These are phyloP conservation scores for Autographa gamma DNA, from an alignment of 2,888 invertebrate species.

Conservation along the genomic window DNA sequence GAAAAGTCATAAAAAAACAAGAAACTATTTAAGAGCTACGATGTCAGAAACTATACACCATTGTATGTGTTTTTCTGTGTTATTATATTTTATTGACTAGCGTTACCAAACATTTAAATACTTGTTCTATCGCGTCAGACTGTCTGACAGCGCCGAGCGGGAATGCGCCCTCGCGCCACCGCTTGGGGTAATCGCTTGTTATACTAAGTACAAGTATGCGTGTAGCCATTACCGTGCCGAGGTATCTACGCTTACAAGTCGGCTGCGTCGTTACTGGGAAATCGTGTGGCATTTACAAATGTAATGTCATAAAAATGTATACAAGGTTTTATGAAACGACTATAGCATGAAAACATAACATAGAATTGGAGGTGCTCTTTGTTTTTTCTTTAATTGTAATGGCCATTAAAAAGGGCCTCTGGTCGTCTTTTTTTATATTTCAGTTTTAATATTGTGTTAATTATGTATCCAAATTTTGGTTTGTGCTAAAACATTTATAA, in stretches of 20 bases:
- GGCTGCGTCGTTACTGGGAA: background rate
- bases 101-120: too few species aligned
- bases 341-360: background rate
- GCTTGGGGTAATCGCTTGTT: conserved; percentile 10
- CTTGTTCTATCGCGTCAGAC: background rate
- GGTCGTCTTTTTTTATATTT: too few species aligned
- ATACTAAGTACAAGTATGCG: conserved; percentile 17
- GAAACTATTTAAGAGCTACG: too few species aligned
- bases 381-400: too few species aligned
- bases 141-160: conserved; percentile 17
- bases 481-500: too few species aligned
- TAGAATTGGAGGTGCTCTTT: background rate
- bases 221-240: conserved; percentile 3
- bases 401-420: too few species aligned
- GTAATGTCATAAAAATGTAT: background rate
- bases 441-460: too few species aligned
- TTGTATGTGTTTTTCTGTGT: too few species aligned
- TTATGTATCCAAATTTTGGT: too few species aligned
- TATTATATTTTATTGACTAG: too few species aligned
- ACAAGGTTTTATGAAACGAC: background rate
- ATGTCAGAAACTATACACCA: too few species aligned
- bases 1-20: too few species aligned
- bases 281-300: background rate
- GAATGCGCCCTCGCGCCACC: background rate
- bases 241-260: background rate